phyloP scores from a whole-genome alignment of 53 echinoderm and acorn worm species.

The Luidia sarsii region DNA sequence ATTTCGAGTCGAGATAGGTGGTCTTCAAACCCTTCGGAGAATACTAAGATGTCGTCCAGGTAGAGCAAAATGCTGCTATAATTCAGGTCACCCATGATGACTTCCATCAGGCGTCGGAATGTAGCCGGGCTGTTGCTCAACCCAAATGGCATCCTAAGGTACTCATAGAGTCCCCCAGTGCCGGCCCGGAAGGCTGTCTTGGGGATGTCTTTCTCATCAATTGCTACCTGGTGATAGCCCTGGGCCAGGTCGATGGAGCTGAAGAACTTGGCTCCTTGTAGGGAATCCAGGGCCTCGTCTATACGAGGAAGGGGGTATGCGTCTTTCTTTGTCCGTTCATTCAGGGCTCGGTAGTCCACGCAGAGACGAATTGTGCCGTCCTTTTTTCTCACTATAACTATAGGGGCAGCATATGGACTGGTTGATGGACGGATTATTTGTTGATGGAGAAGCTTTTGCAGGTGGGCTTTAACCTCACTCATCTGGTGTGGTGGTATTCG shows the following conservation, averaged over 20 bases:
- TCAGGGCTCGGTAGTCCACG: slow-evolving; percentile 16
- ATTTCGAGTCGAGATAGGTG: not conserved
- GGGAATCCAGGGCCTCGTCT: slow-evolving; percentile 29
- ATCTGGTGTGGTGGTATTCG: slow-evolving; percentile 54
- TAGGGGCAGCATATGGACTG: slow-evolving; percentile 66
- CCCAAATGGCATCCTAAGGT: too few species aligned
- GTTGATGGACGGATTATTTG: slow-evolving; percentile 38
- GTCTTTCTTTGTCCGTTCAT: not conserved
- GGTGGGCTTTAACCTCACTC: slow-evolving; percentile 53
- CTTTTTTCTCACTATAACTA: slow-evolving; percentile 23
- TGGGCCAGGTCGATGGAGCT: slow-evolving; percentile 48
- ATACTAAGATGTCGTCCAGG: slow-evolving; percentile 29
- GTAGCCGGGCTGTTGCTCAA: slow-evolving; percentile 42
- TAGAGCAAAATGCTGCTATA: slow-evolving; percentile 6
- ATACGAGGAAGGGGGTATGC: slow-evolving; percentile 22
- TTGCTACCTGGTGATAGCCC: slow-evolving; percentile 29
- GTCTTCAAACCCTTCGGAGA: slow-evolving; percentile 2
- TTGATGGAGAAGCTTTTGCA: slow-evolving; percentile 20
- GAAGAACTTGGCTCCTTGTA: slow-evolving; percentile 37
- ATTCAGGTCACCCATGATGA: slow-evolving; percentile 10
- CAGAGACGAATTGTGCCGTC: slow-evolving; percentile 20
- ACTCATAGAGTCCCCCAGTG: slow-evolving; percentile 32
- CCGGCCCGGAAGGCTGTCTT: slow-evolving; percentile 45
- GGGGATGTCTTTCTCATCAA: not conserved
- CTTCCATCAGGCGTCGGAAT: slow-evolving; percentile 24